A percentile compares a stretch with the other conserved stretches of the same genome.
Conservation (phyloP, 2,113 vertebrate genomes). For the Nothocercus julius region DNA sequence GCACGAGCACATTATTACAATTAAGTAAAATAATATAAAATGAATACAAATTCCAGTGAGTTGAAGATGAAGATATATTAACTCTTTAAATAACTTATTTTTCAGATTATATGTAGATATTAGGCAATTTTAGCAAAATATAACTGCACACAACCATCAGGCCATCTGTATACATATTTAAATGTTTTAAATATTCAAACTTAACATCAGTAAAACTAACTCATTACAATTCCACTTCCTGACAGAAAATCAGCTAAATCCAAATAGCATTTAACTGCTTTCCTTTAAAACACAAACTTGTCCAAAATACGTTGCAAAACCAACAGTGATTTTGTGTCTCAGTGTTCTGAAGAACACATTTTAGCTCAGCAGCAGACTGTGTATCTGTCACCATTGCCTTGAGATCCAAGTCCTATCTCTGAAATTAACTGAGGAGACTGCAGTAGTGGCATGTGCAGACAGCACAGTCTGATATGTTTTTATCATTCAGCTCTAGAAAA, state of each 20-base stretch:
- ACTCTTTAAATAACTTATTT: conserved; percentile 22
- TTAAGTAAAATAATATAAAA: conserved; percentile 37
- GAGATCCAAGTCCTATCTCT: conserved; percentile 22
- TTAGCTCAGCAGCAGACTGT: conserved; percentile 2
- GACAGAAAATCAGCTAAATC: conserved; percentile 63
- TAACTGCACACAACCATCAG: not conserved
- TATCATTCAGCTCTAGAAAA: conserved; percentile 15
- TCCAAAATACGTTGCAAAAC: conserved; percentile 37
- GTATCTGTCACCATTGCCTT: not conserved
- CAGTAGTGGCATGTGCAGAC: conserved; percentile 15
- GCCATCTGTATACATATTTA: not conserved
- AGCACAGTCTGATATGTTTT: conserved; percentile 35
- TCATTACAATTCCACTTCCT: conserved; percentile 34
- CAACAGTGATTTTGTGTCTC: conserved; percentile 35
- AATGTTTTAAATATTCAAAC: not conserved
- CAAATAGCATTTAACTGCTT: conserved; percentile 58
- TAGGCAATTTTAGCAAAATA: not conserved
- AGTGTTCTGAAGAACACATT: conserved; percentile 5
- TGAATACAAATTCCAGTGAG: not conserved
- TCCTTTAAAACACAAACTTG: conserved; percentile 16
- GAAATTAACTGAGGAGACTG: conserved; percentile 41
- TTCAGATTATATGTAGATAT: not conserved
- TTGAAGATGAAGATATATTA: conserved; percentile 15
- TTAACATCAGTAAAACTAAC: conserved; percentile 33
- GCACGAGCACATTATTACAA: conserved; percentile 26